Base-by-base conservation (phyloP, 2,888 invertebrate species). In the Andrena bucephala region DNA sequence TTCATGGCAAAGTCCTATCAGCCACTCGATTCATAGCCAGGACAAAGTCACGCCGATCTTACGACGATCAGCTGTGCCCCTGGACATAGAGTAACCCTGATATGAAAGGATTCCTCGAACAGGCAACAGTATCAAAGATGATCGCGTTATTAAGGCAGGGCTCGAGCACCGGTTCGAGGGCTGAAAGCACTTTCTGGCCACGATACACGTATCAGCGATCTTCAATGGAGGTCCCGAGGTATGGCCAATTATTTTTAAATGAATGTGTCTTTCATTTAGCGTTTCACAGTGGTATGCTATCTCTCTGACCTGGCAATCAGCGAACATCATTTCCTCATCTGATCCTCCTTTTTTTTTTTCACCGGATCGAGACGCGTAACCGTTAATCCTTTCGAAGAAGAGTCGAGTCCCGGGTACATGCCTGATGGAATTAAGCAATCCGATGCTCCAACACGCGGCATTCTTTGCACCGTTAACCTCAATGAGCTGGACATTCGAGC, bases 351-450 rank as follows among this genome's bases (percentile, higher is more conserved):
- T 10, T 6, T 16, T n/a, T n/a, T 68, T 48, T 65, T 36, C 31
- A n/a, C 7, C 42, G 10, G 59, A 59, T 76, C 68, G 52, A 70
- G 54, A 54, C 71, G 76, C 67, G 84, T 89, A 90, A 92, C 91
- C 87, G 91, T 91, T 86, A 91, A 88, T 89, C 87, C 87, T 78
- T 87, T 84, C 85, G 88, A 81, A 72, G 74, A 70, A 68, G 74
- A 76, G 63, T 60, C 74, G 79, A 86, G 84, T 89, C 90, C 89
- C 90, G 90, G 90, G 91, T 89, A 89, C 88, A 88, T 84, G 88
- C 87, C 83, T 77, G 82, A 83, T 68, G 83, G 86, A 90, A 91
- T 92, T 90, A 88, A 91, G 88, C 89, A 89, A 91, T 92, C 89
- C 84, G 81, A 81, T 75, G 84, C 69, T 72, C 68, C 16, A 68